A percentile compares a stretch with the other conserved stretches of the same genome.
Evolutionary conservation across 2,797 vertebrate genomes (phyloP).

Genomic region (Scolopax rusticola): DNA sequence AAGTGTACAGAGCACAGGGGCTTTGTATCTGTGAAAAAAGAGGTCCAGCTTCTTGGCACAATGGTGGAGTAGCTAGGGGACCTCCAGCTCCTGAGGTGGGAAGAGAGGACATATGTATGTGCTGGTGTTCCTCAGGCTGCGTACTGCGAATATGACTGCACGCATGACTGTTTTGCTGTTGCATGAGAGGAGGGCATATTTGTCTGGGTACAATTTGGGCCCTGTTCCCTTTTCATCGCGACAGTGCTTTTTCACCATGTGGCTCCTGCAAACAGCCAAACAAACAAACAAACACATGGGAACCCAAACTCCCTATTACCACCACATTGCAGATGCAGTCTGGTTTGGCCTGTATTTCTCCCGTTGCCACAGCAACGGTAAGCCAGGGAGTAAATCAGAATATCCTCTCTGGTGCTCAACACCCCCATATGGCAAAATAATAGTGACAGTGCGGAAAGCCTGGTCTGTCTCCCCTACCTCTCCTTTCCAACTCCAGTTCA

Average conservation of each 20-base stretch:
- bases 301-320: slow-evolving; percentile 74
- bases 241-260: background rate
- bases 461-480: background rate
- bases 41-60: background rate
- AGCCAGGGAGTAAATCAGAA: slow-evolving; percentile 70
- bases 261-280: slow-evolving; percentile 62
- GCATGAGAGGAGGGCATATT: background rate
- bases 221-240: background rate
- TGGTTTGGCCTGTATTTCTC: slow-evolving; percentile 76
- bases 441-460: slow-evolving; percentile 36
- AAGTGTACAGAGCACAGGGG: background rate
- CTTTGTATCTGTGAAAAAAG: background rate
- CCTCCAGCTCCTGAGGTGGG: background rate
- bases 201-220: background rate
- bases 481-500: background rate
- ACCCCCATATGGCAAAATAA: slow-evolving; percentile 50
- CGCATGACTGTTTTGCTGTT: background rate
- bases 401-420: slow-evolving; percentile 48
- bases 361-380: slow-evolving; percentile 73
- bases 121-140: background rate
- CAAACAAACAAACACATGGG: slow-evolving; percentile 60
- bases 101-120: background rate
- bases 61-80: background rate
- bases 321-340: slow-evolving; percentile 62
- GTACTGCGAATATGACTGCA: background rate